Base-by-base conservation (phyloP, 2,797 vertebrate genomes). In the Bryconaethiops microstoma region DNA sequence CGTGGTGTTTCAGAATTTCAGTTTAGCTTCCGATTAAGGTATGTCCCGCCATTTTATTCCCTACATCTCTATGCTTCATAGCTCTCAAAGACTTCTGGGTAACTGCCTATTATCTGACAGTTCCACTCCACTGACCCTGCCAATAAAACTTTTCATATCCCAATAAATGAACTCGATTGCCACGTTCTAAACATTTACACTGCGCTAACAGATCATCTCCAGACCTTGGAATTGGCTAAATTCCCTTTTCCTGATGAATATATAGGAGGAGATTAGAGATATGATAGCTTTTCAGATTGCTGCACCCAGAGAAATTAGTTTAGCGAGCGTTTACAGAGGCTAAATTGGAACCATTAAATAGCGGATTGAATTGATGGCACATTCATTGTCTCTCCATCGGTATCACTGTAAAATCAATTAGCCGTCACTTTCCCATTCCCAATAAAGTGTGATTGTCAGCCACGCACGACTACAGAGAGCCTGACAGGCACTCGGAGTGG, bases 91-190 rank as follows among this genome's bases (percentile, higher is more conserved):
- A 96, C 97, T 97, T 96, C 96, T 96, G 95, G 95, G 97, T 97
- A 99, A 99, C 96, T 98, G 96, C 97, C 97, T 99, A 99, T 99
- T 99, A 99, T 97, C 97, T 94, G 88, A 95, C 94, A 96, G 97
- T 99, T 99, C 98, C 97, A 96, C 97, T 97, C 94, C 95, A 95
- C 95, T 95, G 97, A 97, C 96, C 96, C 97, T 96, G 96, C 97
- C 98, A 99, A 99, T 99, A 99, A 99, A 99, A 99, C 96, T 98
- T 99, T 99, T 99, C 97, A 99, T 99, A 99, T 97, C 97, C 97
- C 98, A 99, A 98, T 99, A 99, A 99, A 99, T 98, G 97, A 98
- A 99, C 97, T 97, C 96, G 96, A 99, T 99, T 97, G 98, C 96
- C 90, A 89, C 96, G 97, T 98, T 98, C 98, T 98, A 99, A 99